A percentile compares a stretch with the other conserved stretches of the same genome.
These are phyloP conservation scores for Diphyllodes magnificus DNA, from an alignment of 2,113 vertebrate species.

Conservation along the genomic window DNA sequence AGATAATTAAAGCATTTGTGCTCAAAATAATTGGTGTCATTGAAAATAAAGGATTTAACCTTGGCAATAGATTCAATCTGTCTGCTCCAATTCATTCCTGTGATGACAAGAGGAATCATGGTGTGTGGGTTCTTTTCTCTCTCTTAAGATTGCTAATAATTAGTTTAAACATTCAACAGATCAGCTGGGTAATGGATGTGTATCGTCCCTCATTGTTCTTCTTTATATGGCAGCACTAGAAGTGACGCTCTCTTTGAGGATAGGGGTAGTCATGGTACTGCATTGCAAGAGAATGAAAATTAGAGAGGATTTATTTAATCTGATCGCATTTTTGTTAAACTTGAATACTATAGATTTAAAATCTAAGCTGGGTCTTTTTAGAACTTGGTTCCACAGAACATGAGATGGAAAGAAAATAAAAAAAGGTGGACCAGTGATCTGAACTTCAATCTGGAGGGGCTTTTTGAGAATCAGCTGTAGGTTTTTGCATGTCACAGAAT, in stretches of 20 bases:
- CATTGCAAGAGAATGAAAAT: background rate
- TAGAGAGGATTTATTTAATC: background rate
- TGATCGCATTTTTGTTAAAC: background rate
- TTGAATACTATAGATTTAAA: background rate
- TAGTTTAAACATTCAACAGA: slow-evolving; percentile 31
- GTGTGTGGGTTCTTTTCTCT: background rate
- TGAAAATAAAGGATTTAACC: slow-evolving; percentile 62
- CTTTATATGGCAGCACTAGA: background rate
- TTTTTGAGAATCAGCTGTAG: background rate
- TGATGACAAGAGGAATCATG: background rate
- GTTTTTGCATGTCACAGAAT: background rate
- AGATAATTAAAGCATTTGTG: slow-evolving; percentile 63
- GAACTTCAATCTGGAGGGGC: fast-evolving
- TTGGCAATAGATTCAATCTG: slow-evolving; percentile 51
- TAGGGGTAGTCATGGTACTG: fast-evolving
- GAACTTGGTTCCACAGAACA: background rate
- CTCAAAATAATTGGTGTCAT: slow-evolving; percentile 64
- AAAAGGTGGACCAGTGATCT: background rate
- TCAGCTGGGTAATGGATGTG: background rate
- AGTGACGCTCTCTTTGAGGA: background rate
- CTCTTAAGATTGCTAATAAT: slow-evolving; percentile 33
- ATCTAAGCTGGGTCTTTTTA: background rate
- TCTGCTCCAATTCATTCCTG: slow-evolving; percentile 40
- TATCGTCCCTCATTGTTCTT: background rate
- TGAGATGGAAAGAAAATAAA: background rate